phyloP scores from a whole-genome alignment of 1,140 invertebrate genomes.

The Drosophila pandora region DNA sequence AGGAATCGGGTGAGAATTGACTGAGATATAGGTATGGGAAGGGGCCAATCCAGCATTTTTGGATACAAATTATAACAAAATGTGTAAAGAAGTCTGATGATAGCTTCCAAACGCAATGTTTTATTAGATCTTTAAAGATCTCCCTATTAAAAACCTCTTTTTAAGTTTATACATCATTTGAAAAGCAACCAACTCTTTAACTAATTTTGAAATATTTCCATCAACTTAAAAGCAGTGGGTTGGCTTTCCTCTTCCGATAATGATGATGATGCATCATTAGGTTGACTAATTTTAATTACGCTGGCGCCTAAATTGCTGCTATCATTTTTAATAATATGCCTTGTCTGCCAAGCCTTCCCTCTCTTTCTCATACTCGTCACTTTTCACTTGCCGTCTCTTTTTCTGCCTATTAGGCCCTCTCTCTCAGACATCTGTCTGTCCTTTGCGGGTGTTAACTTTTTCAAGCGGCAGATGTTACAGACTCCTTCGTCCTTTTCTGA shows the following conservation, averaged over 20 bases:
- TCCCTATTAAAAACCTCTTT: too few relatives aligned
- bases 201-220: background rate
- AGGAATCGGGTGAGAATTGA: too few relatives aligned
- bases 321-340: conserved; percentile 80
- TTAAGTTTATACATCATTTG: background rate
- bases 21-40: too few relatives aligned
- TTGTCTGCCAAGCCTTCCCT: conserved; percentile 25
- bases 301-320: conserved; percentile 75
- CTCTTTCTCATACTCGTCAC: background rate
- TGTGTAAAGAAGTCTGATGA: too few relatives aligned
- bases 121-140: too few relatives aligned
- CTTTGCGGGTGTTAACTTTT: conserved; percentile 69
- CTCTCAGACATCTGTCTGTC: conserved; percentile 31
- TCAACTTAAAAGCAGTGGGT: too few relatives aligned
- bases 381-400: conserved; percentile 9
- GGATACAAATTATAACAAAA: too few relatives aligned
- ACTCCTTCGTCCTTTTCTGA: conserved; percentile 14
- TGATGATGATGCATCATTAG: conserved; percentile 79
- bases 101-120: too few relatives aligned
- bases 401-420: conserved; percentile 19
- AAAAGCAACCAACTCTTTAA: background rate
- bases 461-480: conserved; percentile 65
- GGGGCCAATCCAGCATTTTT: too few relatives aligned
- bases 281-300: conserved; percentile 81
- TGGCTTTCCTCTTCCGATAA: conserved; percentile 25